phyloP scores from a whole-genome alignment of 2,888 invertebrate genomes.

The Lasius fuliginosus region DNA sequence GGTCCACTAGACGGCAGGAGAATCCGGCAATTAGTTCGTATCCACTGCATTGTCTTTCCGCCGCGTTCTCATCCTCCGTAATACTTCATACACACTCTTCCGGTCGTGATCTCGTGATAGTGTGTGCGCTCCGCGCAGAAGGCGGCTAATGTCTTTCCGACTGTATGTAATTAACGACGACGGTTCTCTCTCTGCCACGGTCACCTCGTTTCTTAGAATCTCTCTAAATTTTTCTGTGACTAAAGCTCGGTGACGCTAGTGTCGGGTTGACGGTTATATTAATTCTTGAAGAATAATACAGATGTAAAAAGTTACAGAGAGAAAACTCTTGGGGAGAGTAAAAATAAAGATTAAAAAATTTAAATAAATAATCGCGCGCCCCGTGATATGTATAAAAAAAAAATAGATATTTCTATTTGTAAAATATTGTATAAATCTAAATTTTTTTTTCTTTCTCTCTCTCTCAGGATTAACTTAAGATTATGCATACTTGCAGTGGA shows the following conservation, averaged over 20 bases:
- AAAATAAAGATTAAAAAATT: neutral
- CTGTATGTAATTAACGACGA: conserved; percentile 70
- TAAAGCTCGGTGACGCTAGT: neutral
- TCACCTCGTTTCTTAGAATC: conserved; percentile 45
- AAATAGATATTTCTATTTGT: neutral
- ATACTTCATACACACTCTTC: conserved; percentile 73
- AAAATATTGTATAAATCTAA: neutral
- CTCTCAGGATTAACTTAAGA: neutral
- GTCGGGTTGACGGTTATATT: conserved; percentile 30
- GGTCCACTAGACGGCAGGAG: conserved; percentile 83
- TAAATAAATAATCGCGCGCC: neutral
- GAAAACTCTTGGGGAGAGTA: neutral
- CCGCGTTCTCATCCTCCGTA: conserved; percentile 66
- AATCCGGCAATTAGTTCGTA: conserved; percentile 84
- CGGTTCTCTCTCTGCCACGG: conserved; percentile 15
- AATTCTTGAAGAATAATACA: conserved; percentile 1
- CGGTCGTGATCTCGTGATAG: conserved; percentile 69
- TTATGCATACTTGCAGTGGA: too few relatives aligned
- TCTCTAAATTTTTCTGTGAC: conserved; percentile 25
- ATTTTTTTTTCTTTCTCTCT: neutral
- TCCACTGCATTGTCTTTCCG: conserved; percentile 80
- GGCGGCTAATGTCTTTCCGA: conserved; percentile 69
- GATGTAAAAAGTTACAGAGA: neutral
- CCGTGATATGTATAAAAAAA: neutral
- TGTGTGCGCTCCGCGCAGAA: conserved; percentile 56